A percentile compares a stretch with the other conserved stretches of the same genome.
phyloP scores from a whole-genome alignment of 2,888 invertebrate species.

The Urechis unicinctus region DNA sequence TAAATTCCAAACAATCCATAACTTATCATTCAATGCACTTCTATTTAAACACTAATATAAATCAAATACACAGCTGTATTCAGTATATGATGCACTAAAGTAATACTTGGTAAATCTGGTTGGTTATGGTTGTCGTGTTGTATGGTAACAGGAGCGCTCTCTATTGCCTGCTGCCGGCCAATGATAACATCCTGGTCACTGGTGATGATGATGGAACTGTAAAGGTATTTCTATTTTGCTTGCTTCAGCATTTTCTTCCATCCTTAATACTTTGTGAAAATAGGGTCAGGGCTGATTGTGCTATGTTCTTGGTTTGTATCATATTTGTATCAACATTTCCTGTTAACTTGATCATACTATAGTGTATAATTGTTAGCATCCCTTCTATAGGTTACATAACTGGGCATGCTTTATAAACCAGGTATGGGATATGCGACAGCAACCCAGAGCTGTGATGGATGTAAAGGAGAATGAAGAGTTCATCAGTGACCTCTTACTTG shows the following conservation, averaged over 20 bases:
- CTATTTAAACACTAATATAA: neutral
- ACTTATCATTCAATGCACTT: too few relatives aligned
- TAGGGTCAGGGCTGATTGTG: neutral
- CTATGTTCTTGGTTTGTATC: neutral
- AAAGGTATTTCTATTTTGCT: constrained; percentile 47
- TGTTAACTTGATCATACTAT: too few relatives aligned
- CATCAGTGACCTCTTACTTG: constrained; percentile 68
- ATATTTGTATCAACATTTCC: too few relatives aligned
- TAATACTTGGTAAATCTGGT: too few relatives aligned
- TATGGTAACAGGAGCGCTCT: constrained; percentile 66
- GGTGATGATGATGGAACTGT: constrained; percentile 86
- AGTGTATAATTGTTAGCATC: too few relatives aligned
- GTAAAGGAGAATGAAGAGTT: constrained; percentile 80
- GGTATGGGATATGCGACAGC: constrained; percentile 79
- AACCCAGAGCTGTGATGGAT: constrained; percentile 64
- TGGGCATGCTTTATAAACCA: constrained; percentile 6
- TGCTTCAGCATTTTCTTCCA: neutral
- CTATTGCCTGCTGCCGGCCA: constrained; percentile 67
- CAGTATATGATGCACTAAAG: too few relatives aligned
- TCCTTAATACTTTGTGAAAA: neutral
- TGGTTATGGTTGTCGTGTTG: too few relatives aligned
- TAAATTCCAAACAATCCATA: too few relatives aligned
- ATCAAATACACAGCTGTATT: neutral
- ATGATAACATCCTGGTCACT: constrained; percentile 72
- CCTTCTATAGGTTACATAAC: too few relatives aligned